phyloP scores from a whole-genome alignment of 2,113 vertebrate species.

The Sinocyclocheilus anophthalmus region DNA sequence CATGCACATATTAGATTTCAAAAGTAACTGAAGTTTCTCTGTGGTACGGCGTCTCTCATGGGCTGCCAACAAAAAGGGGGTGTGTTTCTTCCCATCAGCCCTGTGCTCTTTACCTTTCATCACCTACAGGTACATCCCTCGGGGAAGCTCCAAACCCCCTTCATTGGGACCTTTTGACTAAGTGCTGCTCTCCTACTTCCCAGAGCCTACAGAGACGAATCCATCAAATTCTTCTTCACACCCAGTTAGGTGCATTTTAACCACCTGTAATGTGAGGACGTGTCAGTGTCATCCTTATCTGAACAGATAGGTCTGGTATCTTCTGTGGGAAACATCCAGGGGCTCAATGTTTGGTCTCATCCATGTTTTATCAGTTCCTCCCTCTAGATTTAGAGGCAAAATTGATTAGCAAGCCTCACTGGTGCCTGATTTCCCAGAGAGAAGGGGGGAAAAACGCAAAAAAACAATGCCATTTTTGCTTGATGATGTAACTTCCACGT shows the following conservation, averaged over 20 bases:
- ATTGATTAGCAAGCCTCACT: constrained; percentile 57
- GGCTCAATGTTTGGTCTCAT: constrained; percentile 14
- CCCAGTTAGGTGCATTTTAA: constrained; percentile 24
- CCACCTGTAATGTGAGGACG: constrained; percentile 37
- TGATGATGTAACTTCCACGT: constrained; percentile 81
- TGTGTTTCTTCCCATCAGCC: constrained; percentile 18
- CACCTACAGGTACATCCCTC: constrained; percentile 14
- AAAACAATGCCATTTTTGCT: constrained; percentile 79
- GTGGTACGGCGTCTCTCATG: constrained; percentile 33
- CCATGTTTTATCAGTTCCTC: constrained; percentile 42
- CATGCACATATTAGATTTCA: constrained; percentile 43
- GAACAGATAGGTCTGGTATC: constrained; percentile 29
- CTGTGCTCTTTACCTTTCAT: constrained; percentile 18
- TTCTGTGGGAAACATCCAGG: constrained; percentile 41
- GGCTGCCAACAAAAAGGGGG: constrained; percentile 15
- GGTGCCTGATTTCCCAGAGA: constrained; percentile 64
- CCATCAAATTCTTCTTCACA: not conserved
- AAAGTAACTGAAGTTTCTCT: constrained; percentile 46
- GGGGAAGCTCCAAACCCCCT: not conserved
- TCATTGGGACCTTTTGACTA: constrained; percentile 1
- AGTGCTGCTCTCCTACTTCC: not conserved
- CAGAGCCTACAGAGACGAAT: not conserved
- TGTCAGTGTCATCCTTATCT: constrained; percentile 37
- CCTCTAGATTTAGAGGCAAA: constrained; percentile 29
- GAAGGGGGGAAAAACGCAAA: constrained; percentile 34